Conservation (phyloP, 1,140 invertebrate genomes). For the Maconellicoccus hirsutus region DNA sequence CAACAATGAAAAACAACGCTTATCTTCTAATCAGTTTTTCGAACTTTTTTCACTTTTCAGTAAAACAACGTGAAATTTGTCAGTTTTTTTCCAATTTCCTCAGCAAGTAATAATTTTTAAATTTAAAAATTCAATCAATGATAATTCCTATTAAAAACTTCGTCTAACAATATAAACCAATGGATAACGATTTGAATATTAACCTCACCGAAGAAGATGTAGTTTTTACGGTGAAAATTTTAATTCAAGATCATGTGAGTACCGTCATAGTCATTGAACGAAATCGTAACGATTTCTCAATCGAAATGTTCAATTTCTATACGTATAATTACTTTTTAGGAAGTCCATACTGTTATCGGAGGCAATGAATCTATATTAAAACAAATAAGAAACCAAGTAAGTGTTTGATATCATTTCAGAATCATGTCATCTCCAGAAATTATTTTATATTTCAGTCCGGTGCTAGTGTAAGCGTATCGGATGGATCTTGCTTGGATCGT, state of each 20-base stretch:
- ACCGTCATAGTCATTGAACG: neutral
- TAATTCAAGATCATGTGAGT: neutral
- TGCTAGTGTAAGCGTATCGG: constrained; percentile 82
- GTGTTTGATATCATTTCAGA: constrained; percentile 30
- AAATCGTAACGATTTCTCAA: too few relatives aligned
- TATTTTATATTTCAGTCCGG: constrained; percentile 50
- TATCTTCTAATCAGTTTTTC: too few relatives aligned
- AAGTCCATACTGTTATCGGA: constrained; percentile 97
- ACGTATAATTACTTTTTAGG: constrained; percentile 48
- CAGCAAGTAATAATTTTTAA: too few relatives aligned
- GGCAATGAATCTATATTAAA: constrained; percentile 98
- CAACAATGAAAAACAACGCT: too few relatives aligned
- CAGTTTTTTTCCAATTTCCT: too few relatives aligned
- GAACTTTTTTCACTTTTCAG: too few relatives aligned
- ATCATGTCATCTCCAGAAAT: neutral
- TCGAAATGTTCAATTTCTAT: too few relatives aligned
- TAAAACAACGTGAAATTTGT: too few relatives aligned
- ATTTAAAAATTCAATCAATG: too few relatives aligned
- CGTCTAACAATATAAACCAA: too few relatives aligned
- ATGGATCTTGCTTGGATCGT: constrained; percentile 80
- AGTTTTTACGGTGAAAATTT: neutral
- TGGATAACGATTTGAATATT: neutral
- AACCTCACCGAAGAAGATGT: neutral
- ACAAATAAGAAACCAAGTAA: constrained; percentile 91
- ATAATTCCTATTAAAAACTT: too few relatives aligned